phyloP scores from a whole-genome alignment of 2,888 invertebrate genomes.

The Brachyptera putata region DNA sequence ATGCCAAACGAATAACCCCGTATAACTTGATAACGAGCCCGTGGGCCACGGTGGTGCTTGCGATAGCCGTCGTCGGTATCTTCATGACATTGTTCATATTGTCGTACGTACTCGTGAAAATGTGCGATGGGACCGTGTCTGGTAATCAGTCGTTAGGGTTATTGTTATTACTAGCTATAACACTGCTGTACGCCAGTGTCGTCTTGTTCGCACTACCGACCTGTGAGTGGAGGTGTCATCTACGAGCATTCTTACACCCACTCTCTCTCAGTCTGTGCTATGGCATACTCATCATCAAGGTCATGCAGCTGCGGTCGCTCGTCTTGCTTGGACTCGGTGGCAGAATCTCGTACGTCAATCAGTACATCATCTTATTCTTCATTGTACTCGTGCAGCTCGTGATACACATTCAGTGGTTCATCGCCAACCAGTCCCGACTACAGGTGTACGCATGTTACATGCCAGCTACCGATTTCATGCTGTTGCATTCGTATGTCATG shows the following conservation, averaged over 20 bases:
- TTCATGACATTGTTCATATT: constrained; percentile 41
- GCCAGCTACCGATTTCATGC: constrained; percentile 37
- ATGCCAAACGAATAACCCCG: constrained; percentile 30
- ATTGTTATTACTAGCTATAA: constrained; percentile 40
- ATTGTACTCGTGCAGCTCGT: constrained; percentile 41
- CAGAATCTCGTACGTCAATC: constrained; percentile 40
- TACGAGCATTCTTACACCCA: constrained; percentile 41
- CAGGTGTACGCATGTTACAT: constrained; percentile 34
- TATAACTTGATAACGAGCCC: constrained; percentile 38
- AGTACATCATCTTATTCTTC: constrained; percentile 40
- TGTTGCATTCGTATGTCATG: constrained; percentile 39
- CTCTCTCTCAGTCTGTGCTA: constrained; percentile 41
- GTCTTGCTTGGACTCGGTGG: constrained; percentile 43
- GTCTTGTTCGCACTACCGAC: constrained; percentile 41
- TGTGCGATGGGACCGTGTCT: constrained; percentile 42
- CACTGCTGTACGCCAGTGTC: constrained; percentile 40
- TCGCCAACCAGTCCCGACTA: constrained; percentile 29
- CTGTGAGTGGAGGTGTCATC: constrained; percentile 37
- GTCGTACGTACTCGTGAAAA: constrained; percentile 40
- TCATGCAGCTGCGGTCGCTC: constrained; percentile 43
- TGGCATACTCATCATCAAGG: constrained; percentile 42
- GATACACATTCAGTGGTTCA: constrained; percentile 40
- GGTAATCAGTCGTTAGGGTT: constrained; percentile 40
- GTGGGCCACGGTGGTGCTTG: constrained; percentile 41
- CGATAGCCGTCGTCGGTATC: constrained; percentile 40